Base-by-base conservation (phyloP, 1,140 invertebrate species). In the Bombus confusus region DNA sequence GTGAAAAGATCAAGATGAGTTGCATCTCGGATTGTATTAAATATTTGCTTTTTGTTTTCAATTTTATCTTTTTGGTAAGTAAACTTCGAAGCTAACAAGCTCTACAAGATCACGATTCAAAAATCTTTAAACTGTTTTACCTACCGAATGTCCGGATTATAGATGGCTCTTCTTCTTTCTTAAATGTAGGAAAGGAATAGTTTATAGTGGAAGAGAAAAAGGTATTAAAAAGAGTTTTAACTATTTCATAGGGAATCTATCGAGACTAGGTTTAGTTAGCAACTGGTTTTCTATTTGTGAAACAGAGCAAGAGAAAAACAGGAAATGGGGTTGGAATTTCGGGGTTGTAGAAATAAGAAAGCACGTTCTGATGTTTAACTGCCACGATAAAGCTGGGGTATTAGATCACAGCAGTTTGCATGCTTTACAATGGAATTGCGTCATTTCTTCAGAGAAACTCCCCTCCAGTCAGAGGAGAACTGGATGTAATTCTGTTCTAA, bases 41-140 rank as follows among this genome's bases (percentile, higher is more conserved):
- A 91, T 95, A 94, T 85, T 82, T 96, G 22, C 91, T 96, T 3
- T 96, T 96, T 85, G 77, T 94, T 74, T 96, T 96, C 90, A 96
- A 96, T 88, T 94, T 96, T n/a, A 62, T 96, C 9, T 96, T 96
- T 90, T 92, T 94, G 83, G 96, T 96, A 93, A 96, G 88, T 95
- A 34, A 13, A 28, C 22, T 41, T 78, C 22, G 6, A 22, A 37
- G 28, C 9, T 28, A 28, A 52, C 3, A 43, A n/a, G 3, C 15
- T 37, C n/a, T 12, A 1, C 25, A 62, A 3, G 2, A n/a, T 8
- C 15, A 25, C 6, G 5, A 62, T 13, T 59, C 12, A 5, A 57
- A 52, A 41, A 22, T 12, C 15, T 25, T 4, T 12, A 39, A 39
- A 52, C 57, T 76, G 57, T 57, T 39, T 77, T 62, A 64, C n/a